Base-by-base conservation (phyloP, 2,113 vertebrate genomes). In the Narcine bancroftii region DNA sequence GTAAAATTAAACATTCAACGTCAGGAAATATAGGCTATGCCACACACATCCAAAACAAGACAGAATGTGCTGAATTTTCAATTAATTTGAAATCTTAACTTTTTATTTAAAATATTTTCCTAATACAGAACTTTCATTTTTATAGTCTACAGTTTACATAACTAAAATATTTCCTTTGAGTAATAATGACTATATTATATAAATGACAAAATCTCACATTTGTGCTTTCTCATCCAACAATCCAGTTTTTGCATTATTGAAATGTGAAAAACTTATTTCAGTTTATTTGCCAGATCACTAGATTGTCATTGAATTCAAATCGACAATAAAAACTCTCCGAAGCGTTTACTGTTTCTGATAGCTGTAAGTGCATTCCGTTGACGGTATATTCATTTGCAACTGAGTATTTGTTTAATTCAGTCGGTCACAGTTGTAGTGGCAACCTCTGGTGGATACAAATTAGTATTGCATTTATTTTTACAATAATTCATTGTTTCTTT, bases 81-180 rank as follows among this genome's bases (percentile, higher is more conserved):
- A 87, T 9, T 56, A 89, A 53, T 69, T 69, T 91, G 11, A 69
- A 91, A 69, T 24, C 10, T 85, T 85, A n/a, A 50, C 9, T 89
- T 89, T 91, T 91, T 69, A 91, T 91, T 91, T 66, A 91, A 91
- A 91, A 66, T 91, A 91, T 21, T 69, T 66, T 66, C 24, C 42
- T n/a, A 69, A 26, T 91, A 66, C 39, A 91, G 65, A 71, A 91
- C 21, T 71, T 21, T 91, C 36, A 91, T 45, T 65, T 91, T 45
- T 45, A 26, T 11, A 87, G 13, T 87, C n/a, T 87, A 60, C 53
- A 87, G 53, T 36, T 87, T 87, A 53, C 26, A 17, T 87, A 36
- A 60, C 81, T n/a, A 87, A 60, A 87, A 87, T 85, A 85, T 85
- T 85, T 50, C 50, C 81, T 79, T 79, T 85, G 81, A 85, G 81